phyloP scores from a whole-genome alignment of 2,888 invertebrate genomes.

The Rhodophaea formosa region DNA sequence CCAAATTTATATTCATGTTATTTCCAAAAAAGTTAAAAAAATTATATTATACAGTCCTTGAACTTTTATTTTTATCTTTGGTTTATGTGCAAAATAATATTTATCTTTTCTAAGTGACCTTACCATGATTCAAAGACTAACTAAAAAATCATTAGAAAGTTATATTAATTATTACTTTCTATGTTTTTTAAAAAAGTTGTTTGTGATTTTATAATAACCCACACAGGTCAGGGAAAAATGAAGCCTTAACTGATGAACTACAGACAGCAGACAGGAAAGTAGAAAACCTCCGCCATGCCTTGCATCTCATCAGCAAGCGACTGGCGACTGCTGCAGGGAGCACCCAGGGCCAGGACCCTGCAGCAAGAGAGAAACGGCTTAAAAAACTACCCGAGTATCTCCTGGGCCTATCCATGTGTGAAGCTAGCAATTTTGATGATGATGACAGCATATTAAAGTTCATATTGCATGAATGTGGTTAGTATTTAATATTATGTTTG shows the following conservation, averaged over 20 bases:
- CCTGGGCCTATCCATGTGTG: slow-evolving; percentile 88
- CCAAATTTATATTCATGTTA: too few species aligned
- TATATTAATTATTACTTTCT: too few species aligned
- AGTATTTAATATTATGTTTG: slow-evolving; percentile 31
- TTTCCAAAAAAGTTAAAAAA: too few species aligned
- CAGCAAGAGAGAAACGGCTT: slow-evolving; percentile 86
- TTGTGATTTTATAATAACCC: too few species aligned
- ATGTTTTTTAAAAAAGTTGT: too few species aligned
- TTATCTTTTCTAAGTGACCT: too few species aligned
- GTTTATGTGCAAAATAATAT: too few species aligned
- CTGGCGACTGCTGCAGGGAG: slow-evolving; percentile 76
- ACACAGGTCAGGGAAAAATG: slow-evolving; percentile 89
- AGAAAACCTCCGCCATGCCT: slow-evolving; percentile 87
- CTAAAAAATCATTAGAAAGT: too few species aligned
- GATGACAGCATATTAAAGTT: slow-evolving; percentile 83
- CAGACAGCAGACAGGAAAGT: slow-evolving; percentile 91
- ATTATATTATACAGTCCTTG: too few species aligned
- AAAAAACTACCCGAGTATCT: slow-evolving; percentile 94
- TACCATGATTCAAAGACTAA: too few species aligned
- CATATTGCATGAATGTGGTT: slow-evolving; percentile 80
- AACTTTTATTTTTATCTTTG: too few species aligned
- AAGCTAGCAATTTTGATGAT: slow-evolving; percentile 83
- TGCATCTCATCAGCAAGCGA: slow-evolving; percentile 83
- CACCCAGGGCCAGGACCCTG: slow-evolving; percentile 81
- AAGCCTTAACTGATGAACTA: slow-evolving; percentile 90